Base-by-base conservation (phyloP, 2,113 vertebrate genomes). In the Charina bottae region DNA sequence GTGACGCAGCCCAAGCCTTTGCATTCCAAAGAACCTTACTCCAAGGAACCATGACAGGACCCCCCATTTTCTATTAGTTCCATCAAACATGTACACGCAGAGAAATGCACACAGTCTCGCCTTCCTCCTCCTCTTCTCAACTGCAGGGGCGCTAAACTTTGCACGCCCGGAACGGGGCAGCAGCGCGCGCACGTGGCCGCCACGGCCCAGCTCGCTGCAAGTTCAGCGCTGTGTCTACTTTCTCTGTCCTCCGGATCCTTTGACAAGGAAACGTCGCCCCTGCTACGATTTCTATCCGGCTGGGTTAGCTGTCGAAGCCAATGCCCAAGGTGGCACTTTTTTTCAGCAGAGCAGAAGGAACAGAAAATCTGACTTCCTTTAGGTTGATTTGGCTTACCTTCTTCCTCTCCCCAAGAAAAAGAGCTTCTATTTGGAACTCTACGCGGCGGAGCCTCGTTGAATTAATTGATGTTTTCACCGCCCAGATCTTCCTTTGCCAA, bases 341-440 rank as follows among this genome's bases (percentile, higher is more conserved):
- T 85, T 49, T 3, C 88, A 88, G 4, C 26, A 21, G 0, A 49
- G 54, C 12, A 68, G 33, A 85, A 72, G 24, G 60, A 83, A 56
- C 13, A 89, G 7, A 84, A 88, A 60, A 26, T 68, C n/a, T 85
- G 42, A 12, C 89, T 28, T 59, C 62, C 28, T 21, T 62, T 53
- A 54, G 46, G 26, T 21, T 28, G 3, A 4, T 19, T 64, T 62
- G 24, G 46, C 86, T 42, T 49, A 62, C 90, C 92, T 95, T 92
- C 90, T 88, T 1, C 83, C 42, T 93, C 54, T 85, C 83, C 93
- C 10, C 91, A 55, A 89, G 90, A 94, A 89, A 58, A 92, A 26
- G n/a, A n/a, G 46, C 93, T 96, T 94, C 94, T 92, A 86, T 94
- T 94, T 95, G 86, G 93, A 96, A 83, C 72, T 26, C 72, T 17